Percentiles rank a stretch among this genome's conserved stretches.
Evolutionary conservation across 64 coral and sea anemone genomes (phyloP).

Genomic region (Astreopora myriophthalma): DNA sequence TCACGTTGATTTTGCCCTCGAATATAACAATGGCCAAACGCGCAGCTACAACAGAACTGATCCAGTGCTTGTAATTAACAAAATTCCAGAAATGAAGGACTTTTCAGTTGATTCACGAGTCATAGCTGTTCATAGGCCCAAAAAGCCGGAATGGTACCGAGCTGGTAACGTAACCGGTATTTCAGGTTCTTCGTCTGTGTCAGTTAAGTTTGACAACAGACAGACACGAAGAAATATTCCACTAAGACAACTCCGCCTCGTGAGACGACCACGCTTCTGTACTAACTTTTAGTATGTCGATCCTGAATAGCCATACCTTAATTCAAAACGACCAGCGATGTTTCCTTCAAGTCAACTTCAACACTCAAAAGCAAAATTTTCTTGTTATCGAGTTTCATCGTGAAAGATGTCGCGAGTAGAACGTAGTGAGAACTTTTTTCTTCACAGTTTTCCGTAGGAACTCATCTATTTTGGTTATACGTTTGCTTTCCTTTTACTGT

Average conservation of each 20-base stretch:
- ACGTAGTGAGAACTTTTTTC: too few species aligned
- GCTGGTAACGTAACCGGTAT: background rate
- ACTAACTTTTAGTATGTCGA: too few species aligned
- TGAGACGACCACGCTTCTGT: background rate
- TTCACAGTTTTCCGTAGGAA: too few species aligned
- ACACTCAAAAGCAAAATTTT: too few species aligned
- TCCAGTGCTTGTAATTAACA: constrained; percentile 1
- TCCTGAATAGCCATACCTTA: too few species aligned
- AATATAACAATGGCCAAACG: background rate
- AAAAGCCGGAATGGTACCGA: background rate
- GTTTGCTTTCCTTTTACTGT: too few species aligned
- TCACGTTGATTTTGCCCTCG: background rate
- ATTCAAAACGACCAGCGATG: too few species aligned
- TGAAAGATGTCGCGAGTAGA: too few species aligned
- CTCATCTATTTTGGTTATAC: too few species aligned
- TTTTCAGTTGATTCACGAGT: background rate
- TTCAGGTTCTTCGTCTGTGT: background rate
- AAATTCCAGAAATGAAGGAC: background rate
- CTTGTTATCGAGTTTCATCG: too few species aligned
- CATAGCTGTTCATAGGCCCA: background rate
- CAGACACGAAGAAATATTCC: background rate
- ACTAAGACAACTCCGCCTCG: background rate
- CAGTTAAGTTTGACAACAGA: constrained; percentile 1
- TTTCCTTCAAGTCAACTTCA: too few species aligned
- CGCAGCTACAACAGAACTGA: background rate